These are phyloP conservation scores for Cyprinodon tularosa DNA, from an alignment of 2,113 vertebrate species.

Conservation along the genomic window DNA sequence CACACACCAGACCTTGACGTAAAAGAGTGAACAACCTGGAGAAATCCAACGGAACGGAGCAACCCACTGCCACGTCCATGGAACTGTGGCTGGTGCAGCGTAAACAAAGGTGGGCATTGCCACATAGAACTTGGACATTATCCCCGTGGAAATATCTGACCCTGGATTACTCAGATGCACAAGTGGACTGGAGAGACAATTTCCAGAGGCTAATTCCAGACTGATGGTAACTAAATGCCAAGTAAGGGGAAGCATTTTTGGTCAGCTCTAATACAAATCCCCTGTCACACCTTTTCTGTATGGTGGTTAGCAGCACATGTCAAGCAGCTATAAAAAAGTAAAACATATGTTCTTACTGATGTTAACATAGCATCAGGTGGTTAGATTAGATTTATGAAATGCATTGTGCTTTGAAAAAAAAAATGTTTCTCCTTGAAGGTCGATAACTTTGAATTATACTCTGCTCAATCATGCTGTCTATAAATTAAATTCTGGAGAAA, in stretches of 20 bases:
- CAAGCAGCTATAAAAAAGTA: constrained; percentile 49
- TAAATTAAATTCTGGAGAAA: too few relatives aligned
- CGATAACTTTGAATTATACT: too few relatives aligned
- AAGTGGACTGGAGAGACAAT: constrained; percentile 64
- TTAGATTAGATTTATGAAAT: constrained; percentile 23
- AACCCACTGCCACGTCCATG: constrained; percentile 55
- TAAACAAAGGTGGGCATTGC: constrained; percentile 70
- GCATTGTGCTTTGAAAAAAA: neutral
- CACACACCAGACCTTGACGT: constrained; percentile 48
- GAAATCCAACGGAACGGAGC: constrained; percentile 42
- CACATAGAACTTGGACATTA: constrained; percentile 62
- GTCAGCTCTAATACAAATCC: constrained; percentile 28
- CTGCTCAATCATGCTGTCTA: too few relatives aligned
- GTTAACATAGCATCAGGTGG: constrained; percentile 27
- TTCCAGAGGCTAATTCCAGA: constrained; percentile 73
- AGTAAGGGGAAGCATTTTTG: constrained; percentile 50
- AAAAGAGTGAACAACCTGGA: constrained; percentile 47
- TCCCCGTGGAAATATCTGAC: constrained; percentile 77
- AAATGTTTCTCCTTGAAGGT: neutral
- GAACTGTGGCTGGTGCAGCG: constrained; percentile 46
- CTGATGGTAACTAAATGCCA: constrained; percentile 76
- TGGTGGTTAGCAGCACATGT: constrained; percentile 42
- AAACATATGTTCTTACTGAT: constrained; percentile 29
- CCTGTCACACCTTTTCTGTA: constrained; percentile 26
- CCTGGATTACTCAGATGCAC: constrained; percentile 73